Evolutionary conservation across 2,888 invertebrate species (phyloP), one percentile per base, ranked within the genome.

Genomic region (Acrobasis repandana): DNA sequence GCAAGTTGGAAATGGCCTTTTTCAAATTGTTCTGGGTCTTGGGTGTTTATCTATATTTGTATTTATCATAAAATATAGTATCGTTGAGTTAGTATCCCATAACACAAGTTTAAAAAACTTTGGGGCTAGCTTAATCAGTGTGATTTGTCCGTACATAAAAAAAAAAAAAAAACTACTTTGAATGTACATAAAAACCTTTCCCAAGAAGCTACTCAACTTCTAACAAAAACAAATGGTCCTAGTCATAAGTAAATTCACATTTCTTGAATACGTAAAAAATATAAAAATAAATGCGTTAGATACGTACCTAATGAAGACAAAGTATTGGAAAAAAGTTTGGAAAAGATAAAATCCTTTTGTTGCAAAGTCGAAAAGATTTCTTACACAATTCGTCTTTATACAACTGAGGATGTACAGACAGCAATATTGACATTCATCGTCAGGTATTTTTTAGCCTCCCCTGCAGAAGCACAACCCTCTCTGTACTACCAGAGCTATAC

Each of bases 281-380:
- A 54, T 20, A 54, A 38, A 54, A 54, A 43, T 34, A 54, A 54
- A 54, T 38, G 20, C 54, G 36, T 54, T 54, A 54, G 16, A 28
- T 38, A 54, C 36, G n/a, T 38, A 54, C 36, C 43, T 54, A 54
- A 54, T 54, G 54, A 54, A 54, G 54, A 54, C 38, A 38, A 38
- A 54, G 20, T 54, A 54, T 54, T 38, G 54, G 54, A 38, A 54
- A 54, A 38, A 34, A 54, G 16, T 18, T 54, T 38, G 11, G 36
- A 10, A 54, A 54, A 38, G 54, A 54, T 54, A 54, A 54, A 54
- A 38, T 54, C 38, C 54, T 54, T 54, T 20, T 54, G 38, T 38
- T 54, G 54, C 54, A 43, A 54, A 54, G 54, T 54, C 54, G 54
- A 54, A 54, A 52, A 54, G 54, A 54, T 38, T 54, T 38, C 54